Conservation (phyloP, 1,140 invertebrate species). For the Lerema accius region DNA sequence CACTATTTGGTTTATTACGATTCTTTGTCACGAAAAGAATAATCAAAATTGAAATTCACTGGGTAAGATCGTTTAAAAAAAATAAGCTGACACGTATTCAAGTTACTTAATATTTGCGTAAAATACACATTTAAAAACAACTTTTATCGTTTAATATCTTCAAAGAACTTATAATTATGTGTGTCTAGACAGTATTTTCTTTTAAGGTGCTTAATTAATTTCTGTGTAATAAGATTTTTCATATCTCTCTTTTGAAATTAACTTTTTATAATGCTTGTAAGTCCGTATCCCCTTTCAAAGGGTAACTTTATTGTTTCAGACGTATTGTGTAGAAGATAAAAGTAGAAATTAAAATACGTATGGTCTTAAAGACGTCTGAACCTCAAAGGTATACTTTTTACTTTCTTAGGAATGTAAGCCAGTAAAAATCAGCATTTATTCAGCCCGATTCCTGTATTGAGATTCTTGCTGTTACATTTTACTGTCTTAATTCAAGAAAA, state of each 20-base stretch:
- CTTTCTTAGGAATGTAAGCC: too few relatives aligned
- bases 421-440: too few relatives aligned
- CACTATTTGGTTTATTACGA: too few relatives aligned
- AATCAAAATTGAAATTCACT: too few relatives aligned
- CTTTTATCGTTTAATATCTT: constrained; percentile 7
- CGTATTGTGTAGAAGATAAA: not conserved
- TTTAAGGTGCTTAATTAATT: constrained; percentile 12
- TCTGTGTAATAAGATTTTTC: not conserved
- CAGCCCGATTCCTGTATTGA: too few relatives aligned
- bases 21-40: too few relatives aligned
- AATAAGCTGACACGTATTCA: too few relatives aligned
- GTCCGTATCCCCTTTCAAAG: not conserved
- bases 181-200: constrained; percentile 24
- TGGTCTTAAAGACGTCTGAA: not conserved
- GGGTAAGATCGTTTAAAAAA: too few relatives aligned
- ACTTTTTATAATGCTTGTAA: not conserved
- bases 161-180: constrained; percentile 26
- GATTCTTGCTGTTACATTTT: too few relatives aligned
- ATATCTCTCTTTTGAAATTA: not conserved
- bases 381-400: too few relatives aligned
- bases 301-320: too few relatives aligned
- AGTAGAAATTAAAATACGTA: not conserved
- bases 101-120: not conserved
- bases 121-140: not conserved
- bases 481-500: too few relatives aligned